Base-by-base conservation (phyloP, 2,797 vertebrate species). In the Pipistrellus nathusii region DNA sequence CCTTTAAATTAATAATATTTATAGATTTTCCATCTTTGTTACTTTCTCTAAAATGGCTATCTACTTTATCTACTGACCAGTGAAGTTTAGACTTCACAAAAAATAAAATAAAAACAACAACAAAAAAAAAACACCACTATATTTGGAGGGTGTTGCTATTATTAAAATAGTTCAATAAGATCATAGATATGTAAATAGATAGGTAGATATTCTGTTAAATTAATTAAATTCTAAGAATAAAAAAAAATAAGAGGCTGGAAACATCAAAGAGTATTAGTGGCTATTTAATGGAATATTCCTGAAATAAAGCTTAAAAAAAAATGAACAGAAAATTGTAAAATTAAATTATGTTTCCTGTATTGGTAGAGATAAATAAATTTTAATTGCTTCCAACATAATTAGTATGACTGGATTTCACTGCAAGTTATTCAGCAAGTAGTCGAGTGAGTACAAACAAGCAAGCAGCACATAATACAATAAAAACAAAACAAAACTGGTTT, bases 341-440 rank as follows among this genome's bases (percentile, higher is more conserved):
- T 84, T 90, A 75, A 71, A 7, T 10, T 66, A 0, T 35, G 20
- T 77, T 8, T 85, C 27, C 30, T 80, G 17, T 20, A 53, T 68
- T 88, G 94, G 44, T 35, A 85, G 30, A 88, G 21, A 71, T 87
- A 72, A 95, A 57, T 72, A 3, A 78, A 76, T 92, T 85, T 7
- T 76, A 80, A 75, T 80, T 68, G 57, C 18, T n/a, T 82, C 9
- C 12, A 51, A 64, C 6, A 88, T 89, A 73, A 81, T 91, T 55
- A 73, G 41, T 12, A 81, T 80, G 48, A 76, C 6, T 93, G 12
- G 3, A 77, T 94, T 94, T 87, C 25, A 46, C 13, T 27, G 12
- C 0, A 55, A 55, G 8, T 76, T 93, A 77, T 68, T 93, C 64
- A 88, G 8, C 8, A 81, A 88, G 62, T 6, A 59, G 6, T 55